Evolutionary conservation across 2,888 invertebrate species (phyloP), one percentile per base, ranked within the genome.

Genomic region (Athalia circularis): DNA sequence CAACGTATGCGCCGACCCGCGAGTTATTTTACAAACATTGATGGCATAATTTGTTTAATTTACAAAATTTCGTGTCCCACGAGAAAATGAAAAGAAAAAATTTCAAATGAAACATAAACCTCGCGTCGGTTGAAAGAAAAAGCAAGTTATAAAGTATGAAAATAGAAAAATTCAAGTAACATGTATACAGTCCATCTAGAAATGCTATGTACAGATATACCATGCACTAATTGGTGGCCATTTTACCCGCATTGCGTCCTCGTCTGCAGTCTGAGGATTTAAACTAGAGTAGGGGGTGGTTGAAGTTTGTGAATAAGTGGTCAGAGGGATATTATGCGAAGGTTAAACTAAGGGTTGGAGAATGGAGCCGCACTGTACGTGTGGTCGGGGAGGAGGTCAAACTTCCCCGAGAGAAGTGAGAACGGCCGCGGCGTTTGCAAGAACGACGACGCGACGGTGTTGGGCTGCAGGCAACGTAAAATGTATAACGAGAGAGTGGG

Each of bases 331-430:
- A 57, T 57, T 43, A 54, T 6, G 57, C 57, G 57, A 57, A 70
- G 8, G 67, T 67, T 67, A 67, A 50, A 67, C 67, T 15, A 13
- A 52, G 50, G 64, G 64, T 64, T 64, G 29, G 67, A 52, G 15
- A 67, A 67, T 13, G 13, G 29, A 67, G 50, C 29, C 45, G 15
- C 52, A 29, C 29, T 29, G 29, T 29, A 29, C 67, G 29, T 64
- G 15, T 3, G 64, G n/a, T 65, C 29, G 29, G 2, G 29, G 29
- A 29, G 72, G 47, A 59, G 72, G 72, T 72, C 72, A 72, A 72
- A 59, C 47, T 59, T 72, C 43, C 9, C 59, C n/a, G 13, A 72
- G 72, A 47, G 45, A 29, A n/a, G 43, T 29, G 43, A 47, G 65
- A 65, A 47, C 47, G 47, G n/a, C n/a, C n/a, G n/a, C n/a, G n/a